These are phyloP conservation scores for Siphlonurus alternatus DNA, from an alignment of 2,888 invertebrate species.

Conservation along the genomic window DNA sequence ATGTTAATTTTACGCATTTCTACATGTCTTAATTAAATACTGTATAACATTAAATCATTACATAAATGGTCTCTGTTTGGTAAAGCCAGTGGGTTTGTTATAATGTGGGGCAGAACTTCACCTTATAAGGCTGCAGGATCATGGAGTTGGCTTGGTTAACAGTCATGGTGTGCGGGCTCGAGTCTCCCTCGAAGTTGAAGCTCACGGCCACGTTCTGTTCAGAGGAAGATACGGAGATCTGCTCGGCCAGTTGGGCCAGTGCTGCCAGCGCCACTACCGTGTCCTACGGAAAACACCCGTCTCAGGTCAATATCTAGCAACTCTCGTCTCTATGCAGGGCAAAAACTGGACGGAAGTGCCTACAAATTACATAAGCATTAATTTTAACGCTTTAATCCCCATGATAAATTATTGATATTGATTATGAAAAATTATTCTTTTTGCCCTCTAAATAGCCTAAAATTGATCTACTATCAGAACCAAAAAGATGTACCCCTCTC, in stretches of 20 bases:
- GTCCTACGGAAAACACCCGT: slow-evolving; percentile 31
- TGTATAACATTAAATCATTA: too few relatives aligned
- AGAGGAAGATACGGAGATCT: background rate
- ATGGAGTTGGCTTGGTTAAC: slow-evolving; percentile 61
- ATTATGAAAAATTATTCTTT: background rate
- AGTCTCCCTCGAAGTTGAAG: slow-evolving; percentile 20
- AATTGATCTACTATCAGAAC: too few relatives aligned
- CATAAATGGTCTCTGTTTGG: too few relatives aligned
- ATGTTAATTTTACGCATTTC: too few relatives aligned
- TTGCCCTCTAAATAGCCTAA: too few relatives aligned
- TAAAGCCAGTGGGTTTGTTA: too few relatives aligned
- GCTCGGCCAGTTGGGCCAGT: slow-evolving; percentile 42
- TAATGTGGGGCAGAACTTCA: slow-evolving; percentile 23
- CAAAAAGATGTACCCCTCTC: too few relatives aligned
- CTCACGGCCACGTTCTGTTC: slow-evolving; percentile 22
- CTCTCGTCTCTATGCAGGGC: background rate
- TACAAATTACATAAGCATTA: too few relatives aligned
- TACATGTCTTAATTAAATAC: too few relatives aligned
- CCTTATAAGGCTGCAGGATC: slow-evolving; percentile 64
- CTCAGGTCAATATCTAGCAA: background rate
- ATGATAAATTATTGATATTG: background rate
- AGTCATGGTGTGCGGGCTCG: slow-evolving; percentile 35
- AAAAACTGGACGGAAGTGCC: background rate
- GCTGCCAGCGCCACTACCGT: slow-evolving; percentile 60
- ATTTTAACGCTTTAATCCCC: background rate